Evolutionary conservation across 2,113 vertebrate genomes (phyloP).

Genomic region (Barnardius zonarius): DNA sequence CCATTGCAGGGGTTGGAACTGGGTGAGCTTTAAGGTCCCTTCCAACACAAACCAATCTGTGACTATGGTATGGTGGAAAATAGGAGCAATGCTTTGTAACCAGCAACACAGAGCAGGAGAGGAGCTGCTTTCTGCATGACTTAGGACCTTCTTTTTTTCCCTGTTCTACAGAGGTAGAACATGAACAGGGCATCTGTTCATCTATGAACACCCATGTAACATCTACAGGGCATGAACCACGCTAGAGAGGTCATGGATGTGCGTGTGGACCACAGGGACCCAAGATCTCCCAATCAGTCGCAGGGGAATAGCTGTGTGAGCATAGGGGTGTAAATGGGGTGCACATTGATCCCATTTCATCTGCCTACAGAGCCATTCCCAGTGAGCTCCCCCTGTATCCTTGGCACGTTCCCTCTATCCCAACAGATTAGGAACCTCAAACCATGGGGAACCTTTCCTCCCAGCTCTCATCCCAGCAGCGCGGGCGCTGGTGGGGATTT

Average conservation of each 20-base stretch:
- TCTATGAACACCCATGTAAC: no score
- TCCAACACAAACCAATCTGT: neutral
- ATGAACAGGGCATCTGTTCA: no score
- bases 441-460: accelerated
- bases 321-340: neutral
- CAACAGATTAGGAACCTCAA: neutral
- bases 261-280: accelerated
- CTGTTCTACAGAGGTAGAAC: neutral
- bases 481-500: neutral
- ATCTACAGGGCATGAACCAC: no score
- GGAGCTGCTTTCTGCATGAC: neutral
- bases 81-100: neutral
- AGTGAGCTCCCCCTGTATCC: neutral
- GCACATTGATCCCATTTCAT: accelerated
- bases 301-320: neutral
- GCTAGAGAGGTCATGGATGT: neutral
- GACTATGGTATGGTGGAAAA: neutral
- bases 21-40: neutral
- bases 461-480: neutral
- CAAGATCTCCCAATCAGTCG: neutral
- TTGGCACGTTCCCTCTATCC: neutral
- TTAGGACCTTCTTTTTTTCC: neutral
- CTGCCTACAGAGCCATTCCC: neutral
- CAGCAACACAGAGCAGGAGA: neutral
- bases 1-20: neutral